Evolutionary conservation across 37 sponge, comb jelly and placozoan species (phyloP), one percentile per base, ranked within the genome.

Genomic region (Cliona cf. orientalis): DNA sequence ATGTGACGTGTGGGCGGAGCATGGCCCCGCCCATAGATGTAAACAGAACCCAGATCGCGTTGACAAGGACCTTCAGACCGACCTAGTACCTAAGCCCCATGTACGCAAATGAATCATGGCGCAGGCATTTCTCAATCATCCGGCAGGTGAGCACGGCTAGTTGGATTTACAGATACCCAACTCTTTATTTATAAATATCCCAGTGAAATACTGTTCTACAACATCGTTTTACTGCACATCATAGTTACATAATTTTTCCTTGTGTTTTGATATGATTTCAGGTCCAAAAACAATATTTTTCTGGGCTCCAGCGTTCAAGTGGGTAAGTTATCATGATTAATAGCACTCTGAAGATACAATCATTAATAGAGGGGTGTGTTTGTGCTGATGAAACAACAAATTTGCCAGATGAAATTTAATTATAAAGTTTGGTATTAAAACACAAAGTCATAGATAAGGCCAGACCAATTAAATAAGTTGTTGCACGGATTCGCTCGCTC

Each of bases 301-400:
- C 79, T 96, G 97, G 97, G 97, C 97, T 37, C 97, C 97, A 72
- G 64, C 97, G 22, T 92, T 92, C 81, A 96, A 96, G 87, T 96
- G 97, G 97, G 97, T 94, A 33, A 83, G 80, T 81, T 9, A 35
- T 46, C n/a, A n/a, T 66, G 0, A 33, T 17, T 78, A 17, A 65
- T 43, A 33, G 34, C 19, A 12, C 4, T 66, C 3, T 32, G 38
- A n/a, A n/a, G n/a, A n/a, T n/a, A n/a, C n/a, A n/a, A n/a, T n/a
- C n/a, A n/a, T n/a, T n/a, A n/a, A n/a, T n/a, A n/a, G n/a, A n/a
- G n/a, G 34, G 39, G 63, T 61, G 63, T 61, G 17, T 53, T 53
- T 21, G 56, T 53, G n/a, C n/a, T n/a, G n/a, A 53, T 53, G 17
- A 21, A 53, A 12, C 56, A 21, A 53, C 56, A 53, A 19, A 53